phyloP scores from a whole-genome alignment of 2,797 vertebrate genomes.

The Sebastes kiyomatsui region DNA sequence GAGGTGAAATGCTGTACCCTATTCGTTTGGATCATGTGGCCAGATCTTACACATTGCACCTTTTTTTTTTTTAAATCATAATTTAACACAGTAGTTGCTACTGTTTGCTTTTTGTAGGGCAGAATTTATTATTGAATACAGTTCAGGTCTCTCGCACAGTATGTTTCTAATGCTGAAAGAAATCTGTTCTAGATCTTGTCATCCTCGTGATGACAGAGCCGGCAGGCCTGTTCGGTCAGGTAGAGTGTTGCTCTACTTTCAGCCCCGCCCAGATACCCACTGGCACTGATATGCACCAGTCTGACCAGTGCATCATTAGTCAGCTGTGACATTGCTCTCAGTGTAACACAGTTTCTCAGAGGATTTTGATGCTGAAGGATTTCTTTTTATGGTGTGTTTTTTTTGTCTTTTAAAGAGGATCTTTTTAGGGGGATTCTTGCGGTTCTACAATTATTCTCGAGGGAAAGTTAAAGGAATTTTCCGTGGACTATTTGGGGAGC shows the following conservation, averaged over 20 bases:
- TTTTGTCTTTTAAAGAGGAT: neutral
- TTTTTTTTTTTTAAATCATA: too few species aligned
- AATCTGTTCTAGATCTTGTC: neutral
- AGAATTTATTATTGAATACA: neutral
- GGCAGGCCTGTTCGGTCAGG: conserved; percentile 62
- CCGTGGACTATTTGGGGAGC: neutral
- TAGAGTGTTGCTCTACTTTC: conserved; percentile 6
- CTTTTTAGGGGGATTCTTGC: neutral
- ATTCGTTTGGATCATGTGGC: too few species aligned
- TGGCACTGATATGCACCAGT: conserved; percentile 33
- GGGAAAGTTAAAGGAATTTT: neutral
- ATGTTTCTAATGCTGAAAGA: neutral
- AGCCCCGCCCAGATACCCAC: conserved; percentile 73
- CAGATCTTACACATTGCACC: too few species aligned
- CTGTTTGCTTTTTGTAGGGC: neutral
- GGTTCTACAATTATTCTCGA: neutral
- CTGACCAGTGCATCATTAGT: conserved; percentile 29
- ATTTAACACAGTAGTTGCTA: too few species aligned
- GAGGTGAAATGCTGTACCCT: too few species aligned
- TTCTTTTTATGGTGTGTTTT: neutral
- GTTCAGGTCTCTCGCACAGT: neutral
- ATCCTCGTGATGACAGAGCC: conserved; percentile 10
- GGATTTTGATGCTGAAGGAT: neutral
- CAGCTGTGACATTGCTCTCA: conserved; percentile 40
- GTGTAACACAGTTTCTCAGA: neutral